Evolutionary conservation across 2,888 invertebrate genomes (phyloP), one percentile per base, ranked within the genome.

Genomic region (Phortica okadai): DNA sequence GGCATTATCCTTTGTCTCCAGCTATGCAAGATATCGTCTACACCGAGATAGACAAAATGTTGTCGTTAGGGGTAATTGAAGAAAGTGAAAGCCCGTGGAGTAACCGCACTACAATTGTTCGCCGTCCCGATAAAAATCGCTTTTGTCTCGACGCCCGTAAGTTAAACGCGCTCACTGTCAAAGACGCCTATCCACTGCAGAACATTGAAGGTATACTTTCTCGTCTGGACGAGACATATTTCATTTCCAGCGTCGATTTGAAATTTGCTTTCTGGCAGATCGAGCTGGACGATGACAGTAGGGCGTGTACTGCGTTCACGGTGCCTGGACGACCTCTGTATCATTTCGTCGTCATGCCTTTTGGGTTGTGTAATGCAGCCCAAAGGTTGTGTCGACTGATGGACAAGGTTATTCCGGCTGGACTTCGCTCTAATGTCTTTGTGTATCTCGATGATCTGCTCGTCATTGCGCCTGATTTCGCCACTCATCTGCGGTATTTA

Each of bases 11-110:
- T 21, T 45, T 79, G 3, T 78, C 78, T 64, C 66, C 69, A 8
- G 87, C 33, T 1, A 33, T 4, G 2, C 4, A 33, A 33, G 4
- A 33, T 1, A 33, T 78, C n/a, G 58, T 79, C 6, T 78, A 79
- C 66, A 67, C 64, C 8, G 87, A 89, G 74, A 77, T 89, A 33
- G 33, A 33, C 33, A 33, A 33, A 33, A 33, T 33, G 33, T 1
- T 21, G 21, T 21, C 1, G 1, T 21, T 21, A 21, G 0, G 21
- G 33, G 33, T 4, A 33, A 33, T 33, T 1, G 33, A 33, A 33
- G 21, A 73, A 83, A 3, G 83, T 0, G 66, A 76, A 1, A 87
- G 74, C 42, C 54, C 76, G 0, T n/a, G n/a, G n/a, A n/a, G n/a
- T n/a, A n/a, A n/a, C n/a, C n/a, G n/a, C n/a, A 73, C 75, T 7